These are phyloP conservation scores for Parnassius glacialis DNA, from an alignment of 2,888 invertebrate species.

Conservation along the genomic window DNA sequence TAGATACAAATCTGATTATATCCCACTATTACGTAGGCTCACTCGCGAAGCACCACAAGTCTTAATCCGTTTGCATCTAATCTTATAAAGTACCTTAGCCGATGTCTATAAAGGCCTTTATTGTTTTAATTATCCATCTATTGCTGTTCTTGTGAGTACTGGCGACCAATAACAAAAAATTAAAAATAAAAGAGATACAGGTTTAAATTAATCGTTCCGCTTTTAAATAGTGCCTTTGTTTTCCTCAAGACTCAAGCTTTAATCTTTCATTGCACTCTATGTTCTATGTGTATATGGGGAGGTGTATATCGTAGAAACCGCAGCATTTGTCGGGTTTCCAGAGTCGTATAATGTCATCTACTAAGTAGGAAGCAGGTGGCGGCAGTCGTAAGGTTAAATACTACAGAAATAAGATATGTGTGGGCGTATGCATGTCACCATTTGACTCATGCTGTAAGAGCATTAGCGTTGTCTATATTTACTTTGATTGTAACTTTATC, in stretches of 20 bases:
- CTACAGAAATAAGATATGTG: slow-evolving; percentile 79
- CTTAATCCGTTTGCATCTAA: slow-evolving; percentile 78
- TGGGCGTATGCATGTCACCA: slow-evolving; percentile 45
- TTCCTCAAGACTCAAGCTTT: slow-evolving; percentile 18
- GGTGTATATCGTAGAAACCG: slow-evolving; percentile 69
- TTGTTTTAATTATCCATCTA: slow-evolving; percentile 24
- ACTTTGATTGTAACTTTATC: slow-evolving; percentile 17
- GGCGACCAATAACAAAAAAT: background rate
- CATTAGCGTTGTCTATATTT: slow-evolving; percentile 25
- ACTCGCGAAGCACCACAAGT: slow-evolving; percentile 71
- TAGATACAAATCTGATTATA: slow-evolving; percentile 59
- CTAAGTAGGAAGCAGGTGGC: slow-evolving; percentile 71
- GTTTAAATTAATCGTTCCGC: background rate
- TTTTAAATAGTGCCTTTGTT: background rate
- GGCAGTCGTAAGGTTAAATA: slow-evolving; percentile 79
- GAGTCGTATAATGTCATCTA: slow-evolving; percentile 68
- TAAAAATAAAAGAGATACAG: background rate
- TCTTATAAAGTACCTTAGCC: slow-evolving; percentile 77
- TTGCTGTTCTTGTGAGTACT: slow-evolving; percentile 16
- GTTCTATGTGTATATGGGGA: slow-evolving; percentile 24
- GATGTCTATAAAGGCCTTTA: slow-evolving; percentile 32
- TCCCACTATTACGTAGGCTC: slow-evolving; percentile 55
- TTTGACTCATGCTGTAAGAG: slow-evolving; percentile 22
- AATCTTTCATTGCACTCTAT: slow-evolving; percentile 9
- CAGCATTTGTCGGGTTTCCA: slow-evolving; percentile 73